Base-by-base conservation (phyloP, 2,113 vertebrate species). In the Chunga burmeisteri region DNA sequence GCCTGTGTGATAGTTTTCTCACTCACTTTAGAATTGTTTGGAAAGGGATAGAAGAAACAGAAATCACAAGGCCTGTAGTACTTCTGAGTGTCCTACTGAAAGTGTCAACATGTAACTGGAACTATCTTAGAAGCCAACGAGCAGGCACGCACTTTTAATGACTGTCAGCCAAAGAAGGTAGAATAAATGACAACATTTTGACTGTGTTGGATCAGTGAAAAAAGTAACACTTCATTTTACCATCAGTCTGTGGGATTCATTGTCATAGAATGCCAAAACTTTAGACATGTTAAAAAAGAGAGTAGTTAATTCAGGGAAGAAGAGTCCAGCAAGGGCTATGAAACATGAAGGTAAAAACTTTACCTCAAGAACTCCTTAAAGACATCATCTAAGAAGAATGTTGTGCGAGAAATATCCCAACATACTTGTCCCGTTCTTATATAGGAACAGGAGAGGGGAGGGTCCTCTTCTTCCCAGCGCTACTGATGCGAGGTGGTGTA, bases 131-230 rank as follows among this genome's bases (percentile, higher is more conserved):
- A 72, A 52, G 70, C 27, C 61, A 85, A 16, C 3, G 7, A 75
- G 34, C 83, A 87, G 66, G 36, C 61, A 59, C 0, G 2, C 36
- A 49, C 5, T 78, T 86, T 21, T 53, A 81, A 36, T 44, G 44
- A 65, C 23, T 65, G 36, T 55, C 47, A 84, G 61, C 40, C 30
- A 40, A 82, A 85, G 59, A 85, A 65, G 65, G 49, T 29, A 90
- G 72, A 86, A 55, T 59, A 89, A 91, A 67, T 47, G 47, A 91
- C 65, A 67, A 59, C 30, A 29, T 68, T 85, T 61, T 87, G n/a
- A 87, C 44, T 87, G 23, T 63, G n/a, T 59, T 89, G 52, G 42
- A 91, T 87, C 26, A 56, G 40, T 79, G 70, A 90, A 91, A 74
- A 67, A 81, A 79, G 22, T 40, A 93, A 68, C 7, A 10, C 44